Evolutionary conservation across 1,140 invertebrate species (phyloP).

Genomic region (Drosophila orosa): DNA sequence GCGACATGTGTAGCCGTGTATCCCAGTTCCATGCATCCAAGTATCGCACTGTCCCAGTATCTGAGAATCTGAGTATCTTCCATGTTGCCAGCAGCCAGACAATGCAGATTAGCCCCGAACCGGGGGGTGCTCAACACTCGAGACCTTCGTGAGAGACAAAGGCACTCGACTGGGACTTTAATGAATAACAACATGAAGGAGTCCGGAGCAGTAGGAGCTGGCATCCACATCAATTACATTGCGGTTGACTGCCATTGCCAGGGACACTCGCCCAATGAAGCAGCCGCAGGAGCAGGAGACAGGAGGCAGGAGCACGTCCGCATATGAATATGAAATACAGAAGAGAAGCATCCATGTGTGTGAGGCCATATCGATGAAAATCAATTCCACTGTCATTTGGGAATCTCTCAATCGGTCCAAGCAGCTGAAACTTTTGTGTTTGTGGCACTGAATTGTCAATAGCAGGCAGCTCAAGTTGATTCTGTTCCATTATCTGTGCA

Average conservation of each 20-base stretch:
- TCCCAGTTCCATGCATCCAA: slow-evolving; percentile 11
- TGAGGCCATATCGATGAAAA: slow-evolving; percentile 62
- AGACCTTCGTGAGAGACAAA: slow-evolving; percentile 54
- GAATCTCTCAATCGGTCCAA: slow-evolving; percentile 56
- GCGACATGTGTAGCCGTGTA: slow-evolving; percentile 47
- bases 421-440: slow-evolving; percentile 51
- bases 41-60: background rate
- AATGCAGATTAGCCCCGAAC: slow-evolving; percentile 67
- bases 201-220: slow-evolving; percentile 6
- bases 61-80: slow-evolving; percentile 19
- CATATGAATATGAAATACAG: slow-evolving; percentile 62
- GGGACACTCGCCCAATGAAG: slow-evolving; percentile 27
- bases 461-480: slow-evolving; percentile 47
- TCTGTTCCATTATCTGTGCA: slow-evolving; percentile 56
- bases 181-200: slow-evolving; percentile 61
- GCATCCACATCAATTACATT: slow-evolving; percentile 64
- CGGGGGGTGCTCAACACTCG: slow-evolving; percentile 30
- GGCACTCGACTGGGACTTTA: slow-evolving; percentile 64
- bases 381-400: slow-evolving; percentile 62
- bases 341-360: slow-evolving; percentile 14
- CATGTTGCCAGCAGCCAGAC: slow-evolving; percentile 54
- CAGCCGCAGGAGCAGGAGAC: slow-evolving; percentile 20
- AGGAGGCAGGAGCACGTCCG: slow-evolving; percentile 30
- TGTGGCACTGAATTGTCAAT: slow-evolving; percentile 61
- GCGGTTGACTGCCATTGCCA: slow-evolving; percentile 40